phyloP scores from a whole-genome alignment of 2,888 invertebrate species.

The Nezara viridula region DNA sequence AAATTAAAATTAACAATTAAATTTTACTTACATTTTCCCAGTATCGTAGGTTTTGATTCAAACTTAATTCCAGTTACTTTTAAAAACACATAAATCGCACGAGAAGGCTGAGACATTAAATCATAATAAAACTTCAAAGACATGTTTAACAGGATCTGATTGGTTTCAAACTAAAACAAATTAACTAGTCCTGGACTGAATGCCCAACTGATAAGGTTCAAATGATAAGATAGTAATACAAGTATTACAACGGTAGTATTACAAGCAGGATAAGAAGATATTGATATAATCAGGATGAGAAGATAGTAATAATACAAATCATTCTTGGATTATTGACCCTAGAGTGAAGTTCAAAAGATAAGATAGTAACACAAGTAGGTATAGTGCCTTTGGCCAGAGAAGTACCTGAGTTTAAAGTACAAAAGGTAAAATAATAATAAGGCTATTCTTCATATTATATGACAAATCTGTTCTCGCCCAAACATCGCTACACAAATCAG shows the following conservation, averaged over 20 bases:
- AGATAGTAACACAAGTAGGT: too few species aligned
- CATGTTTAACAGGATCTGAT: not conserved
- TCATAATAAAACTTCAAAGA: slow-evolving; percentile 59
- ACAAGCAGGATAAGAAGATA: too few species aligned
- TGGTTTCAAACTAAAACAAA: not conserved
- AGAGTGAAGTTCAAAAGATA: too few species aligned
- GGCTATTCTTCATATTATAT: too few species aligned
- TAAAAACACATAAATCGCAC: slow-evolving; percentile 55
- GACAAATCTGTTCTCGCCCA: too few species aligned
- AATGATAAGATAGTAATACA: not conserved
- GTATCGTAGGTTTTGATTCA: not conserved
- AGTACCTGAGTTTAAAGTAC: too few species aligned
- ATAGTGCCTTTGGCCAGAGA: not conserved
- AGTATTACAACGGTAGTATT: too few species aligned
- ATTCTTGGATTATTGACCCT: too few species aligned
- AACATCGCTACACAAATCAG: too few species aligned
- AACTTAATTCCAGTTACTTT: slow-evolving; percentile 33
- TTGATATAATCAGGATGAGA: too few species aligned
- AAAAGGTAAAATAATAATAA: too few species aligned
- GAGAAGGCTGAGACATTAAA: slow-evolving; percentile 57
- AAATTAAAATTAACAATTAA: not conserved
- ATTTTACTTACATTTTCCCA: not conserved
- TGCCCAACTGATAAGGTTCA: not conserved
- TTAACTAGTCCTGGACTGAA: not conserved
- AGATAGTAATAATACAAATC: too few species aligned